Percentiles rank a stretch among this genome's conserved stretches.
phyloP scores from a whole-genome alignment of 2,113 vertebrate genomes.

The Nibea coibor region DNA sequence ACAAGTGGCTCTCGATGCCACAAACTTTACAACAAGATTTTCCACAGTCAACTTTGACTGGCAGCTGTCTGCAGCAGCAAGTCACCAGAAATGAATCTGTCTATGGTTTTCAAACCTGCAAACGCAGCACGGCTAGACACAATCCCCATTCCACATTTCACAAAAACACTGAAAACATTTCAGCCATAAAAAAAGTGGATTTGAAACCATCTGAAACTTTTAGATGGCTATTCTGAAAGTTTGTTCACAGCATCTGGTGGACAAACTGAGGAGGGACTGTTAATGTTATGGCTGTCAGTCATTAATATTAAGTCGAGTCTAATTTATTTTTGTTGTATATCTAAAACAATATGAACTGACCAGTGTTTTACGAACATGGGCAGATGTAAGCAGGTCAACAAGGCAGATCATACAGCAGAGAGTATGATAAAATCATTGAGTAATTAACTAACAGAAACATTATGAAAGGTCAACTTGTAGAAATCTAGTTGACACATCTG shows the following conservation, averaged over 20 bases:
- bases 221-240: background rate
- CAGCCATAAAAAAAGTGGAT: too few relatives aligned
- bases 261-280: background rate
- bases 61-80: background rate
- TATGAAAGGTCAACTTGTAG: too few relatives aligned
- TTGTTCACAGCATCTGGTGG: background rate
- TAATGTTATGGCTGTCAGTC: background rate
- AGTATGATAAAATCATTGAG: too few relatives aligned
- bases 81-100: background rate
- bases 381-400: too few relatives aligned
- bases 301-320: slow-evolving; percentile 17
- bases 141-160: slow-evolving; percentile 6
- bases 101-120: background rate
- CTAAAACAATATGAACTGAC: too few relatives aligned
- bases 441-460: too few relatives aligned
- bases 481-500: too few relatives aligned
- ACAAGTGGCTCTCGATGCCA: background rate
- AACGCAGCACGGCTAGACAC: background rate
- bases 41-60: background rate
- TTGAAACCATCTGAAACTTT: too few relatives aligned
- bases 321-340: too few relatives aligned
- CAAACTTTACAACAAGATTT: background rate
- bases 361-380: too few relatives aligned
- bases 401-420: too few relatives aligned
- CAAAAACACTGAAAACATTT: background rate